Evolutionary conservation across 2,797 vertebrate genomes (phyloP).

Genomic region (Syngnathus acus): DNA sequence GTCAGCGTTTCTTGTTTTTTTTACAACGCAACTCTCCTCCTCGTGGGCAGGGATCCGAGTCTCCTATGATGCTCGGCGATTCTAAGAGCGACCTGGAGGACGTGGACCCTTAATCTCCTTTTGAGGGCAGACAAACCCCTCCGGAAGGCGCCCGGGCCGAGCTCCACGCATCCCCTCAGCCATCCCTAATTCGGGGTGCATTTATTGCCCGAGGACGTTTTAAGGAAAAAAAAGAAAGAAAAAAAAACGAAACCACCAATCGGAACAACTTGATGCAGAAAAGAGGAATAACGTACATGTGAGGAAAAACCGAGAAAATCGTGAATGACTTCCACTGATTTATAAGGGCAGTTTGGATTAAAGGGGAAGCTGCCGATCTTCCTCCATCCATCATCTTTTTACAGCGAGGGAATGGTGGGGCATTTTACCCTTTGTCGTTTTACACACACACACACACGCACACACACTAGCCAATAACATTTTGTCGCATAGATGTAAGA

Average conservation of each 20-base stretch:
- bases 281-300: slow-evolving; percentile 26
- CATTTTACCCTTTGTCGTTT: slow-evolving; percentile 62
- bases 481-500: slow-evolving; percentile 85
- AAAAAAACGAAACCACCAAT: slow-evolving; percentile 46
- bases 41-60: slow-evolving; percentile 82
- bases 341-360: slow-evolving; percentile 51
- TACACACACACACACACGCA: not conserved
- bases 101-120: slow-evolving; percentile 81
- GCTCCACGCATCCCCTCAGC: slow-evolving; percentile 47
- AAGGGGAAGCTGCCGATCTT: slow-evolving; percentile 40
- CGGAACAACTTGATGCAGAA: slow-evolving; percentile 48
- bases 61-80: slow-evolving; percentile 97
- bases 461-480: slow-evolving; percentile 87
- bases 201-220: slow-evolving; percentile 43
- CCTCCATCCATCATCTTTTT: slow-evolving; percentile 57
- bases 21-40: slow-evolving; percentile 2
- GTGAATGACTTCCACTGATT: slow-evolving; percentile 52
- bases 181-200: slow-evolving; percentile 35
- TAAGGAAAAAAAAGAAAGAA: slow-evolving; percentile 32
- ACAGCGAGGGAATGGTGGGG: slow-evolving; percentile 54
- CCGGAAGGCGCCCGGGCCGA: slow-evolving; percentile 45
- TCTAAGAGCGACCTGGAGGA: slow-evolving; percentile 96
- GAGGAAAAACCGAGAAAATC: slow-evolving; percentile 49
- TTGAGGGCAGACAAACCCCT: slow-evolving; percentile 28
- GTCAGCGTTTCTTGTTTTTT: not conserved